Percentiles rank a stretch among this genome's conserved stretches.
Evolutionary conservation across 2,888 invertebrate genomes (phyloP).

Genomic region (Tetranychus truncatus): DNA sequence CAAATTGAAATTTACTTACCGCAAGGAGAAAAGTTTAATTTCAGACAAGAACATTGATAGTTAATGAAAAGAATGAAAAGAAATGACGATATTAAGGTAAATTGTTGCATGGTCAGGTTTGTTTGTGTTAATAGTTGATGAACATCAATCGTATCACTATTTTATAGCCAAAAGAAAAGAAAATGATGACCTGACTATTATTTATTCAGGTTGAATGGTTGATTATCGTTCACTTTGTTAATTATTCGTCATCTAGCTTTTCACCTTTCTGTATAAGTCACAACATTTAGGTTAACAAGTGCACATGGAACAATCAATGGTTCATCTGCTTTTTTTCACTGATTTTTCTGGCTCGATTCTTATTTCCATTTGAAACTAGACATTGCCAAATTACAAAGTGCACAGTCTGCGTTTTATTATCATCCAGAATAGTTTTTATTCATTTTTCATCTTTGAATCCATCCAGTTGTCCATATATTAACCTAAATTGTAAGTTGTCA

Average conservation of each 20-base stretch:
- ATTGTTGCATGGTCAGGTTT: background rate
- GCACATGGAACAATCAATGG: background rate
- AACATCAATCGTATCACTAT: background rate
- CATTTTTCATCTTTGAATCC: too few relatives aligned
- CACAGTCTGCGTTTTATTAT: background rate
- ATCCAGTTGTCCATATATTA: too few relatives aligned
- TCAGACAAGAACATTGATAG: background rate
- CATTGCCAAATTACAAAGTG: background rate
- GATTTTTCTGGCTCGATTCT: background rate
- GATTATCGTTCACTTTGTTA: background rate
- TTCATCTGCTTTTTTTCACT: background rate
- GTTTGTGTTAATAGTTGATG: background rate
- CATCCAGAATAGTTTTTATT: background rate
- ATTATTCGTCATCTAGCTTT: too few relatives aligned
- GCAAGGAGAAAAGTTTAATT: background rate
- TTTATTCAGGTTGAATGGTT: background rate
- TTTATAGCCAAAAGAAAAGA: background rate
- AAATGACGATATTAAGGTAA: background rate
- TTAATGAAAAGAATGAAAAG: background rate
- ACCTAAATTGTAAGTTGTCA: background rate
- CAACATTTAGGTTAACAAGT: background rate
- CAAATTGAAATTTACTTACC: background rate
- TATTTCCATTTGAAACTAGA: background rate
- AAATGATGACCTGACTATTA: background rate
- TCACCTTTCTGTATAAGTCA: background rate